Evolutionary conservation across 2,888 invertebrate species (phyloP), one percentile per base, ranked within the genome.

Genomic region (Drepanosiphum platanoidis): DNA sequence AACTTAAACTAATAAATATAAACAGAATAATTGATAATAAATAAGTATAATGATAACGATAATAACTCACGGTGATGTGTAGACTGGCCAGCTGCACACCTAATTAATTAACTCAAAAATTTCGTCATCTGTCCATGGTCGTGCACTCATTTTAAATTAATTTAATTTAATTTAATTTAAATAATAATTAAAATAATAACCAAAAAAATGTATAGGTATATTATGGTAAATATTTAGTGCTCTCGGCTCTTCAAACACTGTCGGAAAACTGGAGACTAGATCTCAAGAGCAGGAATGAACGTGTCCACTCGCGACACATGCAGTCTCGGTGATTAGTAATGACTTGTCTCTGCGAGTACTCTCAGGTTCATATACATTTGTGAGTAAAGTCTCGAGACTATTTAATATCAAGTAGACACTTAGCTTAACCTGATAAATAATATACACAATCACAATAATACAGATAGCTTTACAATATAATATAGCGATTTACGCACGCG

Each of bases 81-180:
- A n/a, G n/a, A n/a, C n/a, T n/a, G n/a, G n/a, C n/a, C n/a, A n/a
- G n/a, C n/a, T n/a, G n/a, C n/a, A n/a, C n/a, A n/a, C n/a, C n/a
- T n/a, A n/a, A 74, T 74, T 46, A 30, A 72, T 72, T 72, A 72
- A 72, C 15, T 42, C 30, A 42, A 72, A 72, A 72, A 42, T 72
- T 3, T 74, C 72, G 32, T 74, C 72, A 74, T 74, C 72, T 74
- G 72, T 32, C 72, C 72, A 32, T 30, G 27, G 64, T 68, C 66
- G 66, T 68, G 34, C 32, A 68, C 66, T 68, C 32, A 68, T 68
- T 68, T 68, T 68, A 34, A 68, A 61, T 61, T 61, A 61, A 61
- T 61, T 61, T 61, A 61, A 61, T 61, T 61, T 61, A 61, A 61
- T 61, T 61, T 68, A 68, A 68, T 34, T n/a, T 68, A 32, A 68